Evolutionary conservation across 2,113 vertebrate genomes (phyloP).

Genomic region (Brienomyrus longianalis): DNA sequence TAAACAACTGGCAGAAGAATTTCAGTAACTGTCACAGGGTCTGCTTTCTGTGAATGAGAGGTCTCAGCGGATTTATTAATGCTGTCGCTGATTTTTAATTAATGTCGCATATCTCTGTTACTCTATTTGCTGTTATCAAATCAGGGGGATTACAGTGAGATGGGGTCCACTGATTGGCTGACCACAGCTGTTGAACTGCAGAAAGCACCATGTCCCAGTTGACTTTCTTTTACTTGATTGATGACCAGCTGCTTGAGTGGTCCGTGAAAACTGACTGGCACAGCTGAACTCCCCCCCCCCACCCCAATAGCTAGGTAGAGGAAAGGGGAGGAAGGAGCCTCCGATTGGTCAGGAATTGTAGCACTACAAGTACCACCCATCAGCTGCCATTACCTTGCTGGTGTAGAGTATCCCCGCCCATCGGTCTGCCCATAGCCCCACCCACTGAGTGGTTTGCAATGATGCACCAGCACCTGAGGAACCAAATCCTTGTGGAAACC

Average conservation of each 20-base stretch:
- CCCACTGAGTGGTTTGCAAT: neutral
- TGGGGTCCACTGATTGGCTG: neutral
- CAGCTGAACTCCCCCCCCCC: neutral
- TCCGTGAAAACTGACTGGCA: neutral
- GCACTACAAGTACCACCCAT: neutral
- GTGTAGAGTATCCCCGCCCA: neutral
- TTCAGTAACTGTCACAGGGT: neutral
- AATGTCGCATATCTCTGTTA: neutral
- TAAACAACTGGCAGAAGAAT: neutral
- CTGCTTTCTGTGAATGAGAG: neutral
- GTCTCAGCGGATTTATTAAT: neutral
- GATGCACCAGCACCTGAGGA: neutral
- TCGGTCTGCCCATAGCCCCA: neutral
- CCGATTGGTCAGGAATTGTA: neutral
- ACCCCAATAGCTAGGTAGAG: neutral
- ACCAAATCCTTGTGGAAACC: neutral
- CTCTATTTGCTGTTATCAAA: neutral
- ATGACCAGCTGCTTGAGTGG: neutral
- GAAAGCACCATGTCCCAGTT: neutral
- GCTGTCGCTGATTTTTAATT: neutral
- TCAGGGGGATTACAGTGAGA: neutral
- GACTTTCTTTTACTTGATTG: neutral
- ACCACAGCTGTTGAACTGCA: neutral
- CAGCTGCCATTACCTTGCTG: neutral
- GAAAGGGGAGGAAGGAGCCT: neutral